phyloP scores from a whole-genome alignment of 2,113 vertebrate genomes.

The Choloepus hoffmanni region DNA sequence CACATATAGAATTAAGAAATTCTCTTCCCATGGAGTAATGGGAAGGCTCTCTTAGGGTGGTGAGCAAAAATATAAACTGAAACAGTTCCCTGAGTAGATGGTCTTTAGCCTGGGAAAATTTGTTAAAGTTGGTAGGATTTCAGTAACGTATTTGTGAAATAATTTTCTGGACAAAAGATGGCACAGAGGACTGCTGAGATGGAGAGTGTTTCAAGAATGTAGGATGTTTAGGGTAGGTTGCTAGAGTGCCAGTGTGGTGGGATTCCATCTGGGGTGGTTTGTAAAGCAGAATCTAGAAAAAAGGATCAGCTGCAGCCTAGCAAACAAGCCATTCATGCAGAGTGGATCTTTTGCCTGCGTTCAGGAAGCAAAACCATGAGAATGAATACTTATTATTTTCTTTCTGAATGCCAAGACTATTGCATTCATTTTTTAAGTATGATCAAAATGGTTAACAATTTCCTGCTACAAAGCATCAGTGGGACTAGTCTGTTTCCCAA shows the following conservation, averaged over 20 bases:
- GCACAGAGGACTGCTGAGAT: not conserved
- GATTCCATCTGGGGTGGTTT: not conserved
- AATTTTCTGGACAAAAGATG: not conserved
- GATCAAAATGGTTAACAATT: not conserved
- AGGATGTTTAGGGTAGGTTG: not conserved
- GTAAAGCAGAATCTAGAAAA: not conserved
- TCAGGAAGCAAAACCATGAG: not conserved
- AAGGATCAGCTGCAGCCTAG: no score
- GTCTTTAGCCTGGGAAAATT: not conserved
- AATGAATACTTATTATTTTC: not conserved
- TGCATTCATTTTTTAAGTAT: not conserved
- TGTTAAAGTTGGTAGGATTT: not conserved
- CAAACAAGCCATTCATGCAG: not conserved
- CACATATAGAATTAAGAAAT: not conserved
- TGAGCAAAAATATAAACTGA: not conserved
- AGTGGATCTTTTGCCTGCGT: not conserved
- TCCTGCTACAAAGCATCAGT: not conserved
- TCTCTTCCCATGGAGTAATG: not conserved
- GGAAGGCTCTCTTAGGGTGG: accelerated
- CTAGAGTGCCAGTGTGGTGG: no score
- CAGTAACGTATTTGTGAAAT: not conserved
- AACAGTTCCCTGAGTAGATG: accelerated
- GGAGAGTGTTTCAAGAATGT: not conserved
- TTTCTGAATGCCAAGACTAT: not conserved
- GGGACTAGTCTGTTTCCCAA: not conserved